These are phyloP conservation scores for Pteronura brasiliensis DNA, from an alignment of 2,113 vertebrate genomes.

Conservation along the genomic window DNA sequence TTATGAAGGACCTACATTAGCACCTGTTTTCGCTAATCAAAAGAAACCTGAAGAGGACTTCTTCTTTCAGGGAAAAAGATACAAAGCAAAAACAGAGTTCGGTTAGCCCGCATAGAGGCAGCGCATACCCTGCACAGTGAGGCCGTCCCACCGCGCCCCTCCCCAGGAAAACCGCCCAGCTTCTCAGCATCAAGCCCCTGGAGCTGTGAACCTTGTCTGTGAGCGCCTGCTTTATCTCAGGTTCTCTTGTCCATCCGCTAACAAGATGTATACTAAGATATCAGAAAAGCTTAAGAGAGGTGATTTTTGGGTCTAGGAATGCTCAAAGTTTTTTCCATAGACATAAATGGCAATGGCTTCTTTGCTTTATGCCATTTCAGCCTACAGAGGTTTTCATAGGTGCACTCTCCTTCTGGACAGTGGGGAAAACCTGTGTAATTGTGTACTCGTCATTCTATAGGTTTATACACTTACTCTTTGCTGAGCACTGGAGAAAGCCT, in stretches of 20 bases:
- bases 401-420: not conserved
- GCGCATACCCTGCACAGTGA: not conserved
- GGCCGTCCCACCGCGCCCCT: accelerated
- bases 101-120: not conserved
- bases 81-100: not conserved
- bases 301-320: not conserved
- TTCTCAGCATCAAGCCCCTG: not conserved
- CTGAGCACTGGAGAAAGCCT: not conserved
- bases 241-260: not conserved
- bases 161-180: not conserved
- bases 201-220: not conserved
- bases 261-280: not conserved
- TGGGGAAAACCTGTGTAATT: not conserved
- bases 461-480: not conserved
- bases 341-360: not conserved
- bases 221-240: not conserved
- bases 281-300: not conserved
- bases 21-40: not conserved
- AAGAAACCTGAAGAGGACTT: not conserved
- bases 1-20: not conserved
- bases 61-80: not conserved
- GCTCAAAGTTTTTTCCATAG: not conserved
- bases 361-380: not conserved
- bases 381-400: not conserved
- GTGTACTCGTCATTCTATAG: not conserved